Conservation (phyloP, 2,888 invertebrate genomes). For the Salticus scenicus region DNA sequence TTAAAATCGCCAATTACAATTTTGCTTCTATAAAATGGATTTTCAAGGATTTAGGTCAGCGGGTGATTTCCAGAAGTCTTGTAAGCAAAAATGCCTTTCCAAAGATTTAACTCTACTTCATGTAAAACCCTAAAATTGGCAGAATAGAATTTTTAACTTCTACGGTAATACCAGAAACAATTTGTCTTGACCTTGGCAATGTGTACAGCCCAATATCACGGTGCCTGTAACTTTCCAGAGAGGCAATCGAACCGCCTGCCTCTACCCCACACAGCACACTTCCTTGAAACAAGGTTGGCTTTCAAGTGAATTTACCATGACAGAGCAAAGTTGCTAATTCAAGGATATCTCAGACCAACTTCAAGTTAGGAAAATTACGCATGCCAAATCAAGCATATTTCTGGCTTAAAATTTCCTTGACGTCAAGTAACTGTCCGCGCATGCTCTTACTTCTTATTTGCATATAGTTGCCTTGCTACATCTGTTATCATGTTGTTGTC, state of each 20-base stretch:
- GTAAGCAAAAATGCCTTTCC: conserved; percentile 13
- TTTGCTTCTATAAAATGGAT: neutral
- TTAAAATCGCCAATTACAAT: conserved; percentile 24
- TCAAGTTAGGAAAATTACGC: no score
- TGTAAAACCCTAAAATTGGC: neutral
- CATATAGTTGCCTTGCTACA: no score
- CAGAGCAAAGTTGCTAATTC: no score
- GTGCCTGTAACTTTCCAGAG: neutral
- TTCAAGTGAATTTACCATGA: no score
- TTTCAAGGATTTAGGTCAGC: neutral
- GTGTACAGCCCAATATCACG: neutral
- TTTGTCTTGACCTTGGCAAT: conserved; percentile 8
- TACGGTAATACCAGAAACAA: conserved; percentile 12
- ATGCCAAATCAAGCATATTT: no score
- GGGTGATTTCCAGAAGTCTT: neutral
- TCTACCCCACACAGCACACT: no score
- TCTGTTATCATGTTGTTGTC: no score
- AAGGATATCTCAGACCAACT: no score
- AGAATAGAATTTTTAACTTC: conserved; percentile 10
- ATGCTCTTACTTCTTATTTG: no score
- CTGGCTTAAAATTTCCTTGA: no score
- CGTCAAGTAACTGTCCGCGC: no score
- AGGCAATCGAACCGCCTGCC: neutral
- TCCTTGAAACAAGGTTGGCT: no score
- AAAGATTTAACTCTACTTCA: neutral